Conservation (phyloP, 2,888 invertebrate genomes). For the Apamea crenata region DNA sequence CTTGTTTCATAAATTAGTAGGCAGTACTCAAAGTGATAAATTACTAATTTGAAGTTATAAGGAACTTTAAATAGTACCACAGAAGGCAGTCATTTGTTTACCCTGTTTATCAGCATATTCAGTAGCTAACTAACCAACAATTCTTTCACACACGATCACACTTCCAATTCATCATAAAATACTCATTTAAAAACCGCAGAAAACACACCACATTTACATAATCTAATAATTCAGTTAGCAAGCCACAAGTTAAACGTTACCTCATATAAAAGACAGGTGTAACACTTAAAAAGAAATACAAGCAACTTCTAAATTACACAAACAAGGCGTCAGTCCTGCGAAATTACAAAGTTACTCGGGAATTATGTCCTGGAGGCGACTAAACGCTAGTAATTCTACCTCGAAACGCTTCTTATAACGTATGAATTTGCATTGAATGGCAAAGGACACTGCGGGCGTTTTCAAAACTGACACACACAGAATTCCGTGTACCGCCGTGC, state of each 20-base stretch:
- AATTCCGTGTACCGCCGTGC: conserved; percentile 70
- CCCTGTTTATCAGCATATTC: conserved; percentile 5
- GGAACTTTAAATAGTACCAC: conserved; percentile 1
- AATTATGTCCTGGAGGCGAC: conserved; percentile 89
- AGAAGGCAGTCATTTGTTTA: conserved; percentile 18
- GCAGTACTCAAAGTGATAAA: conserved; percentile 38
- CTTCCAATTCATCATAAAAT: conserved; percentile 50
- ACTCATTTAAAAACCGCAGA: conserved; percentile 45
- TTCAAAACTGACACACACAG: conserved; percentile 76
- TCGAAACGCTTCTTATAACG: conserved; percentile 87
- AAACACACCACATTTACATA: conserved; percentile 56
- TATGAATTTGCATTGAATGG: conserved; percentile 90
- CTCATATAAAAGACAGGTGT: conserved; percentile 63
- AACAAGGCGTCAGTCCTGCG: conserved; percentile 76
- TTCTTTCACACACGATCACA: conserved; percentile 32
- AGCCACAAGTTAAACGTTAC: conserved; percentile 44
- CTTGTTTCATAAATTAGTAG: conserved; percentile 41
- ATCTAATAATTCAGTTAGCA: conserved; percentile 60
- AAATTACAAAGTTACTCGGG: conserved; percentile 82
- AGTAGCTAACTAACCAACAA: conserved; percentile 24
- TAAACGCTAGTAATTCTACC: conserved; percentile 89
- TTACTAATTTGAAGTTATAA: conserved; percentile 32
- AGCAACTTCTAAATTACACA: conserved; percentile 66
- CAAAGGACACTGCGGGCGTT: conserved; percentile 83
- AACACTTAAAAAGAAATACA: conserved; percentile 56